phyloP scores from a whole-genome alignment of 2,113 vertebrate genomes.

The Cyrtonyx montezumae region DNA sequence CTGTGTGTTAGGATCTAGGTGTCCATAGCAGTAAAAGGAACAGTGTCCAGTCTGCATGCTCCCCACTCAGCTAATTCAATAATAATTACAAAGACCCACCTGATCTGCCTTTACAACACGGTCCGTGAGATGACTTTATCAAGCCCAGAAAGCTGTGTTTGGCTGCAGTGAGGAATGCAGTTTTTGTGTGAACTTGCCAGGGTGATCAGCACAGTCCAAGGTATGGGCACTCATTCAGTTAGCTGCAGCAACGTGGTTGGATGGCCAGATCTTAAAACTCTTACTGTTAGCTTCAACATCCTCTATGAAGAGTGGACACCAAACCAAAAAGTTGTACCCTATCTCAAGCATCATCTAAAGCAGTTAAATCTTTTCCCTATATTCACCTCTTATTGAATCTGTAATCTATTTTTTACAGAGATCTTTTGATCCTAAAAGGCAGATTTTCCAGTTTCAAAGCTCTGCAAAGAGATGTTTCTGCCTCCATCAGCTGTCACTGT shows the following conservation, averaged over 20 bases:
- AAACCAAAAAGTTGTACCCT: background rate
- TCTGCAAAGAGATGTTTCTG: background rate
- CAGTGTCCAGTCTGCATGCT: background rate
- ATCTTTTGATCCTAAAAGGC: background rate
- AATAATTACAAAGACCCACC: no score
- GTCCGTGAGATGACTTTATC: background rate
- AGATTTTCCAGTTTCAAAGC: background rate
- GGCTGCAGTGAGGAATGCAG: background rate
- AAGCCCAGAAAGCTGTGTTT: background rate
- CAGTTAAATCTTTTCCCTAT: background rate
- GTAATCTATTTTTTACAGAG: background rate
- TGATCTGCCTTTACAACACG: background rate
- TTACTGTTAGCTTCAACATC: background rate
- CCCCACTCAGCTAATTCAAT: background rate
- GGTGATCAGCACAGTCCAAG: background rate
- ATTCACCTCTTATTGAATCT: background rate
- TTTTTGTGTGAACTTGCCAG: background rate
- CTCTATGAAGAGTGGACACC: background rate
- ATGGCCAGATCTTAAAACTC: background rate
- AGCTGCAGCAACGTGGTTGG: background rate
- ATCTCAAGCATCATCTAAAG: background rate
- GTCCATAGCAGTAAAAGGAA: background rate
- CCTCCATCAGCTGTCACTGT: background rate
- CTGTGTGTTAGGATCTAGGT: background rate
- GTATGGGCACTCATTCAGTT: background rate